These are phyloP conservation scores for Synergus itoensis DNA, from an alignment of 2,888 invertebrate genomes.

Conservation along the genomic window DNA sequence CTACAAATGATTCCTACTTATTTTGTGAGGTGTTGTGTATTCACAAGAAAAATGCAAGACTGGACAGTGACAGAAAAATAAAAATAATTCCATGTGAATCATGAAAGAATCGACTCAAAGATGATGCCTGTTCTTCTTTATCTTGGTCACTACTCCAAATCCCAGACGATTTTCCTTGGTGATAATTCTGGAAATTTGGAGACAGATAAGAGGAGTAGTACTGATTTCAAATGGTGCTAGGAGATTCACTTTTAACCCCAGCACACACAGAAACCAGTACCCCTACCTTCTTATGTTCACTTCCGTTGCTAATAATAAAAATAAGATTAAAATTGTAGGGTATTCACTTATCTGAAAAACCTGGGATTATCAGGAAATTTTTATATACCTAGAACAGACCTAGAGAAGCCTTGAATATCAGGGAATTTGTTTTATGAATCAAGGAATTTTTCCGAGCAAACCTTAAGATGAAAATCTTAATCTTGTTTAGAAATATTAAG, in stretches of 20 bases:
- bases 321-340: too few relatives aligned
- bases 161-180: background rate
- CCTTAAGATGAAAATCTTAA: too few relatives aligned
- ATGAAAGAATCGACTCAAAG: constrained; percentile 31
- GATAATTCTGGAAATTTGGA: constrained; percentile 45
- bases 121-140: background rate
- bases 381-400: background rate
- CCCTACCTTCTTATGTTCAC: constrained; percentile 70
- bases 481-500: too few relatives aligned
- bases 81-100: constrained; percentile 3
- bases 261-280: constrained; percentile 78
- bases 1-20: constrained; percentile 23
- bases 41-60: constrained; percentile 29
- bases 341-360: background rate
- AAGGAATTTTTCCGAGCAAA: too few relatives aligned
- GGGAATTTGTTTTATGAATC: too few relatives aligned
- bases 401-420: too few relatives aligned
- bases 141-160: background rate
- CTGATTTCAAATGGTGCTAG: constrained; percentile 79
- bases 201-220: constrained; percentile 75
- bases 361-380: too few relatives aligned
- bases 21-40: constrained; percentile 30
- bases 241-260: constrained; percentile 72
- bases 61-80: constrained; percentile 14
- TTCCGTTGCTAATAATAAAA: background rate